Evolutionary conservation across 2,113 vertebrate species (phyloP).

Genomic region (Hippolais icterina): DNA sequence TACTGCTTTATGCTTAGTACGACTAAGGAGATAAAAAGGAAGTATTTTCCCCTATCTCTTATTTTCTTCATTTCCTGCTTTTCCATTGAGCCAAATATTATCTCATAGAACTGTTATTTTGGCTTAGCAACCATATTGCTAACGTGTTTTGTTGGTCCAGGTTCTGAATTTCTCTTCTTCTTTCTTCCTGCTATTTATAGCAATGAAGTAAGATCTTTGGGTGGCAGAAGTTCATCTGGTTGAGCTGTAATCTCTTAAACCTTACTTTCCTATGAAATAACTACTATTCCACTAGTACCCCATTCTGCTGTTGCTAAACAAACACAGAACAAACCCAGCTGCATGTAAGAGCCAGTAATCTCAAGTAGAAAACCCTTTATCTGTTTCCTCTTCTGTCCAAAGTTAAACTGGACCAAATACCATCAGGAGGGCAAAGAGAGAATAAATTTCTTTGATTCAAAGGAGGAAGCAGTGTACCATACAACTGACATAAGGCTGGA

Average conservation of each 20-base stretch:
- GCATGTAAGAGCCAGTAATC: not conserved
- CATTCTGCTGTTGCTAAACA: not conserved
- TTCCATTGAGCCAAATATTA: not conserved
- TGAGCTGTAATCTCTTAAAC: not conserved
- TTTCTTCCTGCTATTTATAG: slow-evolving; percentile 19
- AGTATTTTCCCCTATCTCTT: not conserved
- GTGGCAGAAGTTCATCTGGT: not conserved
- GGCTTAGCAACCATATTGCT: not conserved
- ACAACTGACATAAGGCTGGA: not conserved
- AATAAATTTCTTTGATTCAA: not conserved
- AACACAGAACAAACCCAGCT: not conserved
- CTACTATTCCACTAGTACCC: not conserved
- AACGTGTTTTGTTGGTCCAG: not conserved
- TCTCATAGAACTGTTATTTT: not conserved
- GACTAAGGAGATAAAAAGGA: not conserved
- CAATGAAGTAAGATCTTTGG: not conserved
- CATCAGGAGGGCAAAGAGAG: not conserved
- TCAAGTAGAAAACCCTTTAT: not conserved
- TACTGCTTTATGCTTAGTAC: not conserved
- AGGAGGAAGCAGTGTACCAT: not conserved
- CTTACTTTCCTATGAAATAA: not conserved
- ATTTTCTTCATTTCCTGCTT: not conserved
- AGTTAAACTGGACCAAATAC: not conserved
- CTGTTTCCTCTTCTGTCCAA: not conserved
- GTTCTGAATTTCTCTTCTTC: slow-evolving; percentile 10